Conservation (phyloP, 2,797 vertebrate genomes). For the Platalea minor region DNA sequence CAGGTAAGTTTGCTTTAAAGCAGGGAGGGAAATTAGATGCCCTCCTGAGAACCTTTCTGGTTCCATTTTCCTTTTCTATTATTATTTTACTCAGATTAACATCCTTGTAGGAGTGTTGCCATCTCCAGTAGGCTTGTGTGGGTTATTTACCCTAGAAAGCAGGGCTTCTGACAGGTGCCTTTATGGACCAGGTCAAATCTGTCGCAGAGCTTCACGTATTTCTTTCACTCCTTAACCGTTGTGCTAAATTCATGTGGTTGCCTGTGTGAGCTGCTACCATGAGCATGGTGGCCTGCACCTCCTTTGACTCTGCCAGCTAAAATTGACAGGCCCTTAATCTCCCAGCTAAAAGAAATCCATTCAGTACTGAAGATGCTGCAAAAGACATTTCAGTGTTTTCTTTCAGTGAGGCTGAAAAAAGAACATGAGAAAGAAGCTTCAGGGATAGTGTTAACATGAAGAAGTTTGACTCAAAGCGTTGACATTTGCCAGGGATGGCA, state of each 20-base stretch:
- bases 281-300: background rate
- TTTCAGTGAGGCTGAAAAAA: background rate
- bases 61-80: background rate
- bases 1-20: background rate
- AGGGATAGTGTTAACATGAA: background rate
- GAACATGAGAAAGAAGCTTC: background rate
- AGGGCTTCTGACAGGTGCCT: background rate
- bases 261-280: background rate
- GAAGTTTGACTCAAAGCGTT: background rate
- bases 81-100: background rate
- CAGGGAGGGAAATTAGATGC: background rate
- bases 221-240: background rate
- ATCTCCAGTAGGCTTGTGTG: background rate
- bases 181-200: background rate
- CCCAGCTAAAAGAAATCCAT: background rate
- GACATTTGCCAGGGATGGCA: background rate
- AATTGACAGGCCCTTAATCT: background rate
- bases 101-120: background rate
- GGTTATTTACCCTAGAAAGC: background rate
- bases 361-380: background rate
- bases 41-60: background rate
- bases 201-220: background rate
- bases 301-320: background rate
- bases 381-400: background rate
- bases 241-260: background rate